phyloP scores from a whole-genome alignment of 1,140 invertebrate species.

The Archegozetes longisetosus region DNA sequence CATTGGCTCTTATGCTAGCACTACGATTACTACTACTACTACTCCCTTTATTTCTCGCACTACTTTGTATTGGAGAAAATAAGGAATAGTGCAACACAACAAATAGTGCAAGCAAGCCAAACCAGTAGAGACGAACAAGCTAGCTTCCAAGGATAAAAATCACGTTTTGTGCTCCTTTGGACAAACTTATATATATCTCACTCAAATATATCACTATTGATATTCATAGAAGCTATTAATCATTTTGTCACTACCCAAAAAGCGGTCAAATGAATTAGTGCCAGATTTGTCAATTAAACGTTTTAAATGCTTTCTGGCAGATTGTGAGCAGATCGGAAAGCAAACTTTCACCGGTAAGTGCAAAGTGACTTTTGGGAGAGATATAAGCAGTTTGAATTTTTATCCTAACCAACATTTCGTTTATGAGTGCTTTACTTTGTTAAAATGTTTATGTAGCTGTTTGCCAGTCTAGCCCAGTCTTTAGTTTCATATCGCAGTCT shows the following conservation, averaged over 20 bases:
- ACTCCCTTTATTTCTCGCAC: too few species aligned
- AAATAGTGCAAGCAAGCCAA: too few species aligned
- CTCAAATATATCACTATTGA: not conserved
- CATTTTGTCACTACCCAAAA: not conserved
- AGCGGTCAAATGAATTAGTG: not conserved
- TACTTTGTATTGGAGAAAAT: too few species aligned
- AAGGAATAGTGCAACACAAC: too few species aligned
- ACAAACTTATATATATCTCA: not conserved
- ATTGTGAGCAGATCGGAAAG: too few species aligned
- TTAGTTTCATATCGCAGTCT: not conserved
- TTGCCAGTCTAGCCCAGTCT: too few species aligned
- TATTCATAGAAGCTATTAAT: not conserved
- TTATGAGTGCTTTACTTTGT: not conserved
- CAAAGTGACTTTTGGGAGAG: too few species aligned
- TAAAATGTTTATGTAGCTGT: not conserved
- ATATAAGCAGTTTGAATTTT: too few species aligned
- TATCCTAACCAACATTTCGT: too few species aligned
- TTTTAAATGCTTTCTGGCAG: not conserved
- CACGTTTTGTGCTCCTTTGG: not conserved
- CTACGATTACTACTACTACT: not conserved
- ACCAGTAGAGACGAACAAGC: too few species aligned
- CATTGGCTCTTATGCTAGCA: not conserved
- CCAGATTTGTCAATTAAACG: not conserved
- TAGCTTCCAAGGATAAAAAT: not conserved
- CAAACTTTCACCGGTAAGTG: too few species aligned